A percentile compares a stretch with the other conserved stretches of the same genome.
Conservation (phyloP, 2,888 invertebrate species). For the Nephrotoma appendiculata region DNA sequence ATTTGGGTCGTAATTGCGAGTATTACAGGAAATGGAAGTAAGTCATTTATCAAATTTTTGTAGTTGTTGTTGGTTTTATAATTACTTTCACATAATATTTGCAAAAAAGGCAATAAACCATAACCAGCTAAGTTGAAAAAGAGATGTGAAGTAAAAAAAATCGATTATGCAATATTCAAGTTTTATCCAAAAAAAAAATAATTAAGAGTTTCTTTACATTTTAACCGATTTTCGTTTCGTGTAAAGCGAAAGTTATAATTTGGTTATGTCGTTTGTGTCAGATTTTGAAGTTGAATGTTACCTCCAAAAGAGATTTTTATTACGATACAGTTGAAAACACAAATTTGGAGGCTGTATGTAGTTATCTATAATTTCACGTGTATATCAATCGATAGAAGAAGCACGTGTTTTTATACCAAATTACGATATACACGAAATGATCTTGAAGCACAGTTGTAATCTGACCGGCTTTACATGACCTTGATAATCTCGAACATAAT, state of each 20-base stretch:
- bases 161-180: not conserved
- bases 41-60: not conserved
- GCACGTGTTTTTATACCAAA: not conserved
- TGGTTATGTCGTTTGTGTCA: not conserved
- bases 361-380: no score
- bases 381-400: not conserved
- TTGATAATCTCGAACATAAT: no score
- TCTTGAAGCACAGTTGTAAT: no score
- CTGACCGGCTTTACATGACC: no score
- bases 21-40: constrained; percentile 34
- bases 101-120: not conserved
- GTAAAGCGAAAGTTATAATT: not conserved
- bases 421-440: no score
- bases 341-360: no score
- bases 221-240: not conserved
- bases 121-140: not conserved
- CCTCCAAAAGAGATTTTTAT: not conserved
- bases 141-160: not conserved
- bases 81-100: not conserved
- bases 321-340: no score
- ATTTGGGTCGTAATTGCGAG: constrained; percentile 43
- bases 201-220: not conserved
- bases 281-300: not conserved
- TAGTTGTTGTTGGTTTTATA: not conserved
- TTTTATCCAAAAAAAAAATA: not conserved